Base-by-base conservation (phyloP, 1,140 invertebrate species). In the Armadillidium nasatum region DNA sequence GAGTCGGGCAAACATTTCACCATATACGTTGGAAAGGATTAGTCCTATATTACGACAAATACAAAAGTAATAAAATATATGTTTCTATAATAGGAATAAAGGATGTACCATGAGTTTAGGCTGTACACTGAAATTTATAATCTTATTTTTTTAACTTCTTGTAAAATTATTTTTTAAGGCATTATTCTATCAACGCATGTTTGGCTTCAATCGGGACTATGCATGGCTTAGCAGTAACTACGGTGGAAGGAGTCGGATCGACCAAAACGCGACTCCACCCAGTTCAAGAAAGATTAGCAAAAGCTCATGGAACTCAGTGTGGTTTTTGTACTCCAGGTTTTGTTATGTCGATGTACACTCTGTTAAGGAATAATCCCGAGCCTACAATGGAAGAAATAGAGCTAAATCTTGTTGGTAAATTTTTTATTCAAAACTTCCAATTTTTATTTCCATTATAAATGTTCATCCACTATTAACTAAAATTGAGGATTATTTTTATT, bases 281-380 rank as follows among this genome's bases (percentile, higher is more conserved):
- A 11, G 79, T 85, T 13, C 84, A 85, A 87, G 92, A 96, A 83
- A 86, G 93, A 80, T 89, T 96, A 70, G 93, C 93, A 0, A 92
- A 92, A 86, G 88, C 92, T 6, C 94, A 96, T 82, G 71, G 71
- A 21, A 44, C 71, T 45, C 33, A 95, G 85, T 95, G 94, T 83
- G 94, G 94, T 7, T 95, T 94, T 84, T 95, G 94, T 81, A 95
- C 94, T 9, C 93, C 94, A 4, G 94, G 94, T 15, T 94, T 95
- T 74, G 92, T 96, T 0, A 96, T 96, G 94, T 95, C 93, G 3
- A 95, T 96, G 94, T 95, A 95, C 82, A 88, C 91, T 0, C 84
- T 95, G 21, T 83, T 95, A 0, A 85, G 94, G 77, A 90, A 88
- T 75, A 44, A 72, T 10, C 89, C 90, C 0, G 86, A 85, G 60